Conservation (phyloP, 2,797 vertebrate genomes). For the Sitta carolinensis region DNA sequence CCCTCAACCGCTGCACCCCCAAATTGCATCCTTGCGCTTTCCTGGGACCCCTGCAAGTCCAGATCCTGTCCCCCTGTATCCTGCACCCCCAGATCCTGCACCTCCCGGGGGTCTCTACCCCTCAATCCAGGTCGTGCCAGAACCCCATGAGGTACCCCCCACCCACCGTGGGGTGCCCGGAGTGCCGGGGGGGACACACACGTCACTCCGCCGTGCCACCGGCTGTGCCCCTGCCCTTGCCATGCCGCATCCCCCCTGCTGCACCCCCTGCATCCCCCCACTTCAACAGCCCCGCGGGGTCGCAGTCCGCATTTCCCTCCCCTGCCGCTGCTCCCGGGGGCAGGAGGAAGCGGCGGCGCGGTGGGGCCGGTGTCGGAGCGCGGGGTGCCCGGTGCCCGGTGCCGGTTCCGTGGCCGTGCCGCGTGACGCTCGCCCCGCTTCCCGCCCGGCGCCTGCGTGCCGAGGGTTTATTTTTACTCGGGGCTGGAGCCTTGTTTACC, state of each 20-base stretch:
- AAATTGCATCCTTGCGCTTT: background rate
- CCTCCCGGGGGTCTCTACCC: background rate
- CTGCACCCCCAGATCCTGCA: background rate
- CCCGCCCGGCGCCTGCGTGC: conserved; percentile 1
- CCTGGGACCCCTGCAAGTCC: background rate
- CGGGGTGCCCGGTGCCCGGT: background rate
- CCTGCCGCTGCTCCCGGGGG: background rate
- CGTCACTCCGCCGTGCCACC: background rate
- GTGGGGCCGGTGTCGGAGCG: background rate
- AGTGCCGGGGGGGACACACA: background rate
- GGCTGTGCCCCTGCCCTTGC: background rate
- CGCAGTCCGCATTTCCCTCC: background rate
- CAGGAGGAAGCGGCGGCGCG: background rate
- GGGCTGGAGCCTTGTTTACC: conserved; percentile 40
- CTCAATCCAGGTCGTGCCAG: fast-evolving
- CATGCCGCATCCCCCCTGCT: fast-evolving
- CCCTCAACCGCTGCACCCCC: background rate
- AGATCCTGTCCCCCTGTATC: no score
- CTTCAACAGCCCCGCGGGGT: background rate
- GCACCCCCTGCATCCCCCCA: background rate
- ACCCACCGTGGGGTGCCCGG: background rate
- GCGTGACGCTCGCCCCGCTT: background rate
- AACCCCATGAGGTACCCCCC: background rate
- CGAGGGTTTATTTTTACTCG: conserved; percentile 47
- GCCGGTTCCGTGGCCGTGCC: background rate